A percentile compares a stretch with the other conserved stretches of the same genome.
Evolutionary conservation across 2,888 invertebrate species (phyloP).

Genomic region (Drosophila paranaensis): DNA sequence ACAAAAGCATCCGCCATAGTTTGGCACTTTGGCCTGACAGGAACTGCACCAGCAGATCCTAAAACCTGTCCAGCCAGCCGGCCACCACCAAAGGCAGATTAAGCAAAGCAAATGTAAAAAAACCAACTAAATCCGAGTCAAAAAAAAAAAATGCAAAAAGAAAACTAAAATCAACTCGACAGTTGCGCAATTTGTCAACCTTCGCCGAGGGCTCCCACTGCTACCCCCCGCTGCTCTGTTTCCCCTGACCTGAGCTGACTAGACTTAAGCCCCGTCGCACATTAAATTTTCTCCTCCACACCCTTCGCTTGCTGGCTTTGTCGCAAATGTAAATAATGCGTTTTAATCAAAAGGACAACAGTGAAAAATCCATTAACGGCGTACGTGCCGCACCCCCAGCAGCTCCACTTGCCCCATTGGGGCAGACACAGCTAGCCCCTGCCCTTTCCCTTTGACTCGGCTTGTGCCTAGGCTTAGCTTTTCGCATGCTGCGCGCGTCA

Average conservation of each 20-base stretch:
- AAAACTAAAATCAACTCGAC: constrained; percentile 36
- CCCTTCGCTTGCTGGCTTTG: constrained; percentile 3
- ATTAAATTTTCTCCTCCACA: constrained; percentile 13
- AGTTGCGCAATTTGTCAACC: constrained; percentile 68
- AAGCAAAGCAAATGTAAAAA: background rate
- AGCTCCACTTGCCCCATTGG: constrained; percentile 22
- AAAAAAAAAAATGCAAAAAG: constrained; percentile 52
- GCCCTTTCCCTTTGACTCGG: background rate
- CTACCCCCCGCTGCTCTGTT: background rate
- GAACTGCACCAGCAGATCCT: constrained; percentile 14
- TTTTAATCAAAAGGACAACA: constrained; percentile 68
- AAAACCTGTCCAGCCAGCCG: constrained; percentile 1
- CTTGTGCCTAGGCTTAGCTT: constrained; percentile 32
- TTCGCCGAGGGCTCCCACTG: constrained; percentile 14
- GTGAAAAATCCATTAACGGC: constrained; percentile 65
- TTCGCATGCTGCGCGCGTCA: constrained; percentile 47
- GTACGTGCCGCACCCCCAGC: constrained; percentile 86
- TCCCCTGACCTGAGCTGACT: background rate
- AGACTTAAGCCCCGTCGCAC: constrained; percentile 10
- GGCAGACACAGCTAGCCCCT: constrained; percentile 19
- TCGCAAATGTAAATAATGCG: constrained; percentile 67
- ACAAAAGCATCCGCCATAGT: constrained; percentile 70
- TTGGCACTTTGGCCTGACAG: constrained; percentile 44
- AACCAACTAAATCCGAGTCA: constrained; percentile 23
- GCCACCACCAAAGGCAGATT: background rate